These are phyloP conservation scores for Callipepla californica DNA, from an alignment of 2,113 vertebrate genomes.

Conservation along the genomic window DNA sequence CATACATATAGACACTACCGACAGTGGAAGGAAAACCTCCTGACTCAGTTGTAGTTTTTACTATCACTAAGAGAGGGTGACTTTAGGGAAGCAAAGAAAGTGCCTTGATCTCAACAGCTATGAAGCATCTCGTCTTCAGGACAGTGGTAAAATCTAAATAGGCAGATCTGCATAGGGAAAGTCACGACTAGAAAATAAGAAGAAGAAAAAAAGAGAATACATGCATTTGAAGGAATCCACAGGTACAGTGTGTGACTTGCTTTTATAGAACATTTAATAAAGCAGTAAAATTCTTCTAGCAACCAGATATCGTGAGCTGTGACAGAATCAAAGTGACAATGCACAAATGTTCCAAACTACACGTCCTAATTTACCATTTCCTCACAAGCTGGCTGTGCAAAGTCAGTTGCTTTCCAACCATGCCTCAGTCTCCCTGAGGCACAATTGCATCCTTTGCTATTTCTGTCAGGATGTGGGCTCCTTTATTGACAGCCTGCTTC, in stretches of 20 bases:
- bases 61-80: neutral
- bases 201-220: neutral
- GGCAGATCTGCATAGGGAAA: neutral
- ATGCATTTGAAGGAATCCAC: neutral
- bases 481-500: neutral
- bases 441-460: neutral
- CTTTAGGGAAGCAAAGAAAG: neutral
- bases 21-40: neutral
- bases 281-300: neutral
- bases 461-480: neutral
- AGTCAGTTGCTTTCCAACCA: neutral
- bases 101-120: neutral
- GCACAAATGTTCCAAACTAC: fast-evolving
- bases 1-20: neutral
- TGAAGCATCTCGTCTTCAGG: neutral
- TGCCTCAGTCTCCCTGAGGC: neutral
- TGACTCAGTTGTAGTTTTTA: neutral
- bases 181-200: fast-evolving
- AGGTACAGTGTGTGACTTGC: neutral
- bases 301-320: neutral
- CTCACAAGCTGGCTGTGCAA: neutral
- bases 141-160: neutral
- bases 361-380: neutral
- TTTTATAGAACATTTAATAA: neutral
- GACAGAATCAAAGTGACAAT: neutral